A percentile compares a stretch with the other conserved stretches of the same genome.
These are phyloP conservation scores for Rhabdomys pumilio DNA, from an alignment of 2,797 vertebrate genomes.

Conservation along the genomic window DNA sequence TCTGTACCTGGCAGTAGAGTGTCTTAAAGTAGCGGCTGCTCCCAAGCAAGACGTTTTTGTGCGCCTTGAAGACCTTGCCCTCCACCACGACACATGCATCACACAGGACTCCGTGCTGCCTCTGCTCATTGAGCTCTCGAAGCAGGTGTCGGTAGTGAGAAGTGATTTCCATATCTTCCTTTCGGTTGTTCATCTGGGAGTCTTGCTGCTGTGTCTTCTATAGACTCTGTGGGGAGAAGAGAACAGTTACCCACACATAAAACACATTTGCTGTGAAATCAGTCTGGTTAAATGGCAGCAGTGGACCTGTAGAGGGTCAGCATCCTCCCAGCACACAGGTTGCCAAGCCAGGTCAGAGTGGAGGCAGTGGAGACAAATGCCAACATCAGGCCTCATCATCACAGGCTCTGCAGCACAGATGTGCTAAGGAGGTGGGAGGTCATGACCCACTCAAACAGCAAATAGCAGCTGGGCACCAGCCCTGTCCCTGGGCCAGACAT, in stretches of 20 bases:
- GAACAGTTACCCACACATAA: constrained; percentile 10
- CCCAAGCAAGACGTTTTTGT: constrained; percentile 97
- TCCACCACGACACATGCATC: constrained; percentile 98
- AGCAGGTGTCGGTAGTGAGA: constrained; percentile 99
- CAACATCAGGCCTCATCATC: no score
- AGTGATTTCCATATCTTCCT: constrained; percentile 99
- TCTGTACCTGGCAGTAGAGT: constrained; percentile 98
- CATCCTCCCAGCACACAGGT: neutral
- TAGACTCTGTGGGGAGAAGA: constrained; percentile 81
- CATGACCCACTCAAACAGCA: neutral
- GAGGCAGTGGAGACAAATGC: neutral
- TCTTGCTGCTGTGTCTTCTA: constrained; percentile 90
- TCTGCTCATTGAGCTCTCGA: constrained; percentile 97
- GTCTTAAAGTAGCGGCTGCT: constrained; percentile 99
- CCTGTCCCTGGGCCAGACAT: neutral
- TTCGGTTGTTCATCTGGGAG: constrained; percentile 97
- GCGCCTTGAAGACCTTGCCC: constrained; percentile 98
- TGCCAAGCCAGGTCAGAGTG: neutral
- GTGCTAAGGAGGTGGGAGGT: no score
- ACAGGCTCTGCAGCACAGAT: neutral
- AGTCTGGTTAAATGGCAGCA: fast-evolving
- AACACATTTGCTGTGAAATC: no score
- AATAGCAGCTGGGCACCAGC: fast-evolving
- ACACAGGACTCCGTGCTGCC: constrained; percentile 98
- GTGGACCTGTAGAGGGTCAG: no score